A percentile compares a stretch with the other conserved stretches of the same genome.
Evolutionary conservation across 2,797 vertebrate genomes (phyloP).

Genomic region (Cygnus olor): DNA sequence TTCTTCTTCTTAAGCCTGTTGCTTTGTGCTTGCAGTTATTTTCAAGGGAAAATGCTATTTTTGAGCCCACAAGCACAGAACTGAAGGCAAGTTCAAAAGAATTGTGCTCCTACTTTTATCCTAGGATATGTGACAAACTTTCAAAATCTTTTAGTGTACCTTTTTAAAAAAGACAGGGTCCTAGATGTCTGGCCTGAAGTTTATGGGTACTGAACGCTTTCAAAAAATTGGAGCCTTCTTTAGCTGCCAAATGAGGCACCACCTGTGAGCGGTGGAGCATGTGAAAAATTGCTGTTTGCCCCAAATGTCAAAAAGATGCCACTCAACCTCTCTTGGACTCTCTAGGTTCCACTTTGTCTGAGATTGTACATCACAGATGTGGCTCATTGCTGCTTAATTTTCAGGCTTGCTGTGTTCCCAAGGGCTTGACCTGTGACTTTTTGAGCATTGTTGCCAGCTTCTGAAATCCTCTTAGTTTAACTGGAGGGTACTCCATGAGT

Average conservation of each 20-base stretch:
- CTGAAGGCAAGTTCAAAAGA: background rate
- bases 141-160: background rate
- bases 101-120: background rate
- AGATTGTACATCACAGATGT: background rate
- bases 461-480: background rate
- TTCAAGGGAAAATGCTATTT: background rate
- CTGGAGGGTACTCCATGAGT: background rate
- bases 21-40: background rate
- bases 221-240: background rate
- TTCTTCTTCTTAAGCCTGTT: background rate
- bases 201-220: background rate
- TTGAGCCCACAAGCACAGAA: background rate
- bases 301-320: background rate
- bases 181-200: background rate
- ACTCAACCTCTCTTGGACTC: background rate
- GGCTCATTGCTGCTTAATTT: background rate
- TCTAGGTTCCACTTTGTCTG: background rate
- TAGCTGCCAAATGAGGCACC: background rate
- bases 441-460: background rate
- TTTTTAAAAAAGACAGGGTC: background rate
- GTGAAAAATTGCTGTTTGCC: conserved; percentile 13
- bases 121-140: background rate
- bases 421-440: background rate
- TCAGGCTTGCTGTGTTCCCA: background rate
- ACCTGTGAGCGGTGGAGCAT: background rate